Base-by-base conservation (phyloP, 2,113 vertebrate species). In the Sylvia atricapilla region DNA sequence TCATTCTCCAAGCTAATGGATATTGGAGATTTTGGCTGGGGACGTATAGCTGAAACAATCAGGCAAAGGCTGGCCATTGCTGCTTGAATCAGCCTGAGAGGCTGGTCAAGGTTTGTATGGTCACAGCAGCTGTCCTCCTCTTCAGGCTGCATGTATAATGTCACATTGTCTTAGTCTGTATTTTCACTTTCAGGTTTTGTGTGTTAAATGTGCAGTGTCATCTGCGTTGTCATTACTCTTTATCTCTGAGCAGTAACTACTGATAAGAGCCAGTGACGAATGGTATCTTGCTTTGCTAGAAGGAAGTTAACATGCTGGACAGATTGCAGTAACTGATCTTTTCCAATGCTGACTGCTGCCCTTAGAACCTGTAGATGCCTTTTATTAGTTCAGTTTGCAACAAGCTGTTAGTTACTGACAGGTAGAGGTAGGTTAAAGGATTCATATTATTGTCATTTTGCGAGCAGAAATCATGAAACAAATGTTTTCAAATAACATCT, bases 181-280 rank as follows among this genome's bases (percentile, higher is more conserved):
- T 93, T 93, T 92, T 79, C 37, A 58, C 55, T 86, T 79, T 30
- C n/a, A 35, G 37, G 8, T 84, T 73, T 70, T 60, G 16, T 10
- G 15, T 52, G 25, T 47, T 83, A 4, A 4, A 27, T 46, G 37
- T 59, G 13, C 24, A 28, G 21, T 33, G 67, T 79, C 60, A 53
- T 0, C 13, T 39, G 59, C 33, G 24, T 81, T 47, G 7, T 75
- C 12, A 0, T 10, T 13, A 23, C 37, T 73, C n/a, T 67, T 0
- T 77, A 31, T 68, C 73, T 74, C 68, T 75, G 59, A 73, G 63
- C 37, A n/a, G 49, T 73, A 77, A 44, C 56, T 50, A 20, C 79
- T 62, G 39, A 53, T 41, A 23, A 59, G 60, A 64, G 15, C 21
- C 15, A 47, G 53, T 46, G 47, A 37, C 23, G 50, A 62, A 21